These are phyloP conservation scores for Panurus biarmicus DNA, from an alignment of 2,113 vertebrate genomes.

Conservation along the genomic window DNA sequence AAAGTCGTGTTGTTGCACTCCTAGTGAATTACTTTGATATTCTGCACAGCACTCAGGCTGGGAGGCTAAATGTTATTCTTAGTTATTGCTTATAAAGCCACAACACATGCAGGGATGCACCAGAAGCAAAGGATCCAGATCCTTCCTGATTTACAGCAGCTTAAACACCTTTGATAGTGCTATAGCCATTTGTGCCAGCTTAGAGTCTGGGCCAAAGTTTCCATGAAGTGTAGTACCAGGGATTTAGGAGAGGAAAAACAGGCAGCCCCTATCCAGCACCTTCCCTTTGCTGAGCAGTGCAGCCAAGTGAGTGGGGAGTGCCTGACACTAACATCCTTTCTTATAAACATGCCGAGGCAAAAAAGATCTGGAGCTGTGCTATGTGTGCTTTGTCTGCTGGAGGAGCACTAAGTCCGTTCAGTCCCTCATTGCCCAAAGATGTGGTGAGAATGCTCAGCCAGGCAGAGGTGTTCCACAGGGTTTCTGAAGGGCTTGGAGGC, in stretches of 20 bases:
- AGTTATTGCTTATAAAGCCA: neutral
- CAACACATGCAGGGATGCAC: neutral
- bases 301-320: neutral
- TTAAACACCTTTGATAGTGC: neutral
- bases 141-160: neutral
- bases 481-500: neutral
- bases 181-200: neutral
- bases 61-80: neutral
- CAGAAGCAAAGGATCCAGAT: neutral
- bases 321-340: neutral
- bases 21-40: neutral
- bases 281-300: neutral
- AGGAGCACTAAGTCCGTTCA: neutral
- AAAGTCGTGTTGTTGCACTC: neutral
- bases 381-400: neutral
- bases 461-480: neutral
- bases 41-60: neutral
- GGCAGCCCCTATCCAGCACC: neutral
- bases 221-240: neutral
- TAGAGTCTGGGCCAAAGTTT: neutral
- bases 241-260: neutral
- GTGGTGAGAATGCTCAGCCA: neutral
- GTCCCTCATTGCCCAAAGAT: too few species aligned
- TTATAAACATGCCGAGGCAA: neutral
- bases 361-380: neutral